Conservation (phyloP, 1,140 invertebrate genomes). For the Microvelia longipes region DNA sequence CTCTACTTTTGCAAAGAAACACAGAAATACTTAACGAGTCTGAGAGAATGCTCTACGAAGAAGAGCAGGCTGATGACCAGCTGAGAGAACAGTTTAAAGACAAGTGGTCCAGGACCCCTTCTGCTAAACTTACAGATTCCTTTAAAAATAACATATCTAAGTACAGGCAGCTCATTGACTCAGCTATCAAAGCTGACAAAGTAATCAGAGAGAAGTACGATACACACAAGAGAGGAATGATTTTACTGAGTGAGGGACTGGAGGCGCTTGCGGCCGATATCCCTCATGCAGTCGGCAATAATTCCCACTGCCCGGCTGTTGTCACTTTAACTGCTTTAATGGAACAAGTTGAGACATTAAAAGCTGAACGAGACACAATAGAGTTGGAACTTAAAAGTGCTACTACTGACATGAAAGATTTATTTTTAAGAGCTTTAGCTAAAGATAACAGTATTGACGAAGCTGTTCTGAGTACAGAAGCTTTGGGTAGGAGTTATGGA, state of each 20-base stretch:
- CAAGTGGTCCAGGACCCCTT: slow-evolving; percentile 78
- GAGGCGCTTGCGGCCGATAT: slow-evolving; percentile 44
- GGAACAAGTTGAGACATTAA: slow-evolving; percentile 73
- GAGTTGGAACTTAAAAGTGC: slow-evolving; percentile 74
- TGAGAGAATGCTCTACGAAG: slow-evolving; percentile 76
- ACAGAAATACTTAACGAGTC: slow-evolving; percentile 89
- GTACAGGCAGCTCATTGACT: slow-evolving; percentile 83
- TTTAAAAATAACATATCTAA: slow-evolving; percentile 73
- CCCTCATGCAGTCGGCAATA: slow-evolving; percentile 29
- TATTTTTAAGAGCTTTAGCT: slow-evolving; percentile 62
- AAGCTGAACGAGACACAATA: slow-evolving; percentile 74
- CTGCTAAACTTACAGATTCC: slow-evolving; percentile 73
- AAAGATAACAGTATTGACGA: slow-evolving; percentile 80
- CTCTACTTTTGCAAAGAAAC: slow-evolving; percentile 78
- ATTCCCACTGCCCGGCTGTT: slow-evolving; percentile 38
- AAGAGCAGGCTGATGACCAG: slow-evolving; percentile 77
- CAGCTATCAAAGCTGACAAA: slow-evolving; percentile 64
- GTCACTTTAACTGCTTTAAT: slow-evolving; percentile 40
- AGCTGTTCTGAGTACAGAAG: slow-evolving; percentile 49
- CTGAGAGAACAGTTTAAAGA: slow-evolving; percentile 78
- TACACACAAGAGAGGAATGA: slow-evolving; percentile 60
- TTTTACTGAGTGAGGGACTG: slow-evolving; percentile 60
- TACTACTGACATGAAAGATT: slow-evolving; percentile 67
- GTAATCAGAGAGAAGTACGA: slow-evolving; percentile 73
- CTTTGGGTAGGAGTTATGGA: slow-evolving; percentile 61